A percentile compares a stretch with the other conserved stretches of the same genome.
Evolutionary conservation across 1,140 invertebrate genomes (phyloP).

Genomic region (Bombus haemorrhoidalis): DNA sequence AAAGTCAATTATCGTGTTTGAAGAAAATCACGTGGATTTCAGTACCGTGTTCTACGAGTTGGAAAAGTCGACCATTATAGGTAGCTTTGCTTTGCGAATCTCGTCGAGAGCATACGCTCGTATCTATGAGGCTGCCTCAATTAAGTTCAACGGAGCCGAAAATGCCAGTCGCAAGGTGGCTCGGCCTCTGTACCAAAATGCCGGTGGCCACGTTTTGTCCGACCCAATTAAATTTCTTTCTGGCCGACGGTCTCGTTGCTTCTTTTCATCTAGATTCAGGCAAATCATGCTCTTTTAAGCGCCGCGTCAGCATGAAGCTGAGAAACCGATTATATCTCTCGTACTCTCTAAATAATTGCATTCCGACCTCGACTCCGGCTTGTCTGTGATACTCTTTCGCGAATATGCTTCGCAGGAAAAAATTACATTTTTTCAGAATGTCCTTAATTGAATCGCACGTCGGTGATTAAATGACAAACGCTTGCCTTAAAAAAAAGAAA

Average conservation of each 20-base stretch:
- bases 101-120: neutral
- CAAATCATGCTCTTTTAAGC: conserved; percentile 34
- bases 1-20: neutral
- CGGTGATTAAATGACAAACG: conserved; percentile 2
- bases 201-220: conserved; percentile 40
- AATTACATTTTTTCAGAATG: neutral
- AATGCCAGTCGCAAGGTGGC: conserved; percentile 26
- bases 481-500: neutral
- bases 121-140: conserved; percentile 19
- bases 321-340: conserved; percentile 32
- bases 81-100: conserved; percentile 4
- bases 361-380: neutral
- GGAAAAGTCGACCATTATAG: neutral
- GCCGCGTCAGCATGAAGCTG: conserved; percentile 34
- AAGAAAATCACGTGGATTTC: neutral
- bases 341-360: conserved; percentile 31
- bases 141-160: conserved; percentile 39
- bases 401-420: neutral
- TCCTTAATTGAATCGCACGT: conserved; percentile 23
- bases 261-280: conserved; percentile 38
- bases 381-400: neutral
- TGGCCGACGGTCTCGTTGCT: conserved; percentile 7
- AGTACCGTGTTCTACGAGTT: neutral
- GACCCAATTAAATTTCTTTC: conserved; percentile 56
- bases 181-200: conserved; percentile 12